Percentiles rank a stretch among this genome's conserved stretches.
Conservation (phyloP, 2,113 vertebrate species). For the Apodemus sylvaticus region DNA sequence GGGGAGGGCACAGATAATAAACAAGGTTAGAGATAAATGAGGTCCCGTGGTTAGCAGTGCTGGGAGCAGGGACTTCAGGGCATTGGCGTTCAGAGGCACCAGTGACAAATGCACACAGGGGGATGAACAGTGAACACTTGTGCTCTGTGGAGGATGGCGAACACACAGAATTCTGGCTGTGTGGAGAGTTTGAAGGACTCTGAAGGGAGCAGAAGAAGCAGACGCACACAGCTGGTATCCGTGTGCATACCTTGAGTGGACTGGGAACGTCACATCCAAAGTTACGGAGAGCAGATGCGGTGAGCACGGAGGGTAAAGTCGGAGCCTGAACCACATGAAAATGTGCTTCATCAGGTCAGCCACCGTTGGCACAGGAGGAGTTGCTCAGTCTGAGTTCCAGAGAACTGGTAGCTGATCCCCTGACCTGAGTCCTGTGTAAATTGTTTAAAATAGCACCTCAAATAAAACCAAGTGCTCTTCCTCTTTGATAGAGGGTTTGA, state of each 20-base stretch:
- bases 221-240: not conserved
- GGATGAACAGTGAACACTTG: not conserved
- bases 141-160: not conserved
- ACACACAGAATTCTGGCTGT: not conserved
- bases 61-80: not conserved
- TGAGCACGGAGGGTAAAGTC: rapidly evolving
- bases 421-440: not conserved
- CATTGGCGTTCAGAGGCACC: not conserved
- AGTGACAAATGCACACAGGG: not conserved
- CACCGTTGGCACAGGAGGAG: not conserved
- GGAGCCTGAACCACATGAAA: not conserved
- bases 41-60: not conserved
- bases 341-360: not conserved
- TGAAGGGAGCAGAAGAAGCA: not conserved
- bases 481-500: not conserved
- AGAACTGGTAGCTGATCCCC: not conserved
- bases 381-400: slow-evolving; percentile 3
- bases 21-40: slow-evolving; percentile 19
- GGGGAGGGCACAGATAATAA: slow-evolving; percentile 23
- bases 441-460: not conserved
- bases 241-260: not conserved
- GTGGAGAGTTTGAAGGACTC: not conserved
- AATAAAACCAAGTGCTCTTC: not conserved
- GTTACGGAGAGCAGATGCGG: not conserved
- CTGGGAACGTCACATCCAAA: not conserved